A percentile compares a stretch with the other conserved stretches of the same genome.
These are phyloP conservation scores for Lasioglossum leucozonium DNA, from an alignment of 2,888 invertebrate genomes.

Conservation along the genomic window DNA sequence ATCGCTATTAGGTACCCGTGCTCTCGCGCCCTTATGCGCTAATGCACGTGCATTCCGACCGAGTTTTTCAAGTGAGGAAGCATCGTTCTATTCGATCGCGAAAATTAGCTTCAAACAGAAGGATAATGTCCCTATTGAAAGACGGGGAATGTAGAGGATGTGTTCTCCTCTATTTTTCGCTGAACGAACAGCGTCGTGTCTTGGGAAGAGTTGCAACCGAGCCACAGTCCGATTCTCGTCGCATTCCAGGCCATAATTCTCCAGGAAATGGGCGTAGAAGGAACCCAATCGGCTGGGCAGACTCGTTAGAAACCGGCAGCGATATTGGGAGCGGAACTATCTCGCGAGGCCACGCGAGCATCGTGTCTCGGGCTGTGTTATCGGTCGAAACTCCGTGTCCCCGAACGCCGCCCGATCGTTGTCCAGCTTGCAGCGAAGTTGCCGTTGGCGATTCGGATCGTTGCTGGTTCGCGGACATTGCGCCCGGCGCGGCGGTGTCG, in stretches of 20 bases:
- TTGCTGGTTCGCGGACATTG: background rate
- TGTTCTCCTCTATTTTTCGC: background rate
- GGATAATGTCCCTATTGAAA: background rate
- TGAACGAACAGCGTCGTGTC: background rate
- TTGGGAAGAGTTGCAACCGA: background rate
- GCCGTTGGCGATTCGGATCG: background rate
- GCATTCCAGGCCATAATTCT: background rate
- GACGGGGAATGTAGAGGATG: background rate
- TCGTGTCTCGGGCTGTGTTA: background rate
- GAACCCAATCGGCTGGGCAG: background rate
- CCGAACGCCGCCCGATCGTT: background rate
- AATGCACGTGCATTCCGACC: no score
- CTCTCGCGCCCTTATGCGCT: background rate
- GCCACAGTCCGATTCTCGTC: background rate
- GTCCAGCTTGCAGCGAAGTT: background rate
- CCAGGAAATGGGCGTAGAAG: background rate
- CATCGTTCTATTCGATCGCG: background rate
- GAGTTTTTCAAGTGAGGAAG: no score
- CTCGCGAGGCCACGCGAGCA: background rate
- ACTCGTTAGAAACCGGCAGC: background rate
- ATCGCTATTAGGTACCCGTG: background rate
- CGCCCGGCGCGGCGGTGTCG: background rate
- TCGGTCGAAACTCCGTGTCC: slow-evolving; percentile 3
- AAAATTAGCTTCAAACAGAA: background rate
- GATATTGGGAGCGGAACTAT: slow-evolving; percentile 7